phyloP scores from a whole-genome alignment of 2,888 invertebrate genomes.

The Drosophila anomalipes region DNA sequence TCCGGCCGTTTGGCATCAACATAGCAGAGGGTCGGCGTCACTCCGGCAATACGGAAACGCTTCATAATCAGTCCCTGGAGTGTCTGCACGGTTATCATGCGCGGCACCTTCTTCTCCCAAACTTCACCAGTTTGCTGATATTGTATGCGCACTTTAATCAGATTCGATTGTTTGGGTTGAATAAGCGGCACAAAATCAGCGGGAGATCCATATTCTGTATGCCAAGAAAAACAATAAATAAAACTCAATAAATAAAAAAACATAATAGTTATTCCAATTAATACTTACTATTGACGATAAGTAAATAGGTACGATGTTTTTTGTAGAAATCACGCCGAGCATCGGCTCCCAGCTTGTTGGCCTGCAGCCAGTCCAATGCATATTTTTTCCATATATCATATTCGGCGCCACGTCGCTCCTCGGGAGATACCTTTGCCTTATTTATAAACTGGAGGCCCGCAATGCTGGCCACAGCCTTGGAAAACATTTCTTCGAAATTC shows the following conservation, averaged over 20 bases:
- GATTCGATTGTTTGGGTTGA: slow-evolving; percentile 89
- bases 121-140: slow-evolving; percentile 85
- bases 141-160: slow-evolving; percentile 88
- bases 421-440: slow-evolving; percentile 89
- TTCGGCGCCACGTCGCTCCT: slow-evolving; percentile 93
- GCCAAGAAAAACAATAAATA: not conserved
- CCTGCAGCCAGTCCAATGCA: slow-evolving; percentile 90
- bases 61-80: slow-evolving; percentile 92
- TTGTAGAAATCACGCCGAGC: slow-evolving; percentile 87
- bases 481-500: slow-evolving; percentile 90
- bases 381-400: slow-evolving; percentile 95
- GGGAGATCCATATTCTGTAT: slow-evolving; percentile 92
- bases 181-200: slow-evolving; percentile 90
- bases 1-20: slow-evolving; percentile 87
- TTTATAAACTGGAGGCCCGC: slow-evolving; percentile 90
- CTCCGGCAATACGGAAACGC: slow-evolving; percentile 87
- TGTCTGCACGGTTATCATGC: slow-evolving; percentile 93
- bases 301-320: slow-evolving; percentile 91
- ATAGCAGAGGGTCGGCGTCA: slow-evolving; percentile 84
- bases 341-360: slow-evolving; percentile 86
- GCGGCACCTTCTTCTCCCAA: slow-evolving; percentile 90
- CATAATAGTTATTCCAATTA: not conserved
- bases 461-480: slow-evolving; percentile 93
- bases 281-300: slow-evolving; percentile 90
- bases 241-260: not conserved